Percentiles rank a stretch among this genome's conserved stretches.
These are phyloP conservation scores for Hypolimnas misippus DNA, from an alignment of 2,888 invertebrate species.

Conservation along the genomic window DNA sequence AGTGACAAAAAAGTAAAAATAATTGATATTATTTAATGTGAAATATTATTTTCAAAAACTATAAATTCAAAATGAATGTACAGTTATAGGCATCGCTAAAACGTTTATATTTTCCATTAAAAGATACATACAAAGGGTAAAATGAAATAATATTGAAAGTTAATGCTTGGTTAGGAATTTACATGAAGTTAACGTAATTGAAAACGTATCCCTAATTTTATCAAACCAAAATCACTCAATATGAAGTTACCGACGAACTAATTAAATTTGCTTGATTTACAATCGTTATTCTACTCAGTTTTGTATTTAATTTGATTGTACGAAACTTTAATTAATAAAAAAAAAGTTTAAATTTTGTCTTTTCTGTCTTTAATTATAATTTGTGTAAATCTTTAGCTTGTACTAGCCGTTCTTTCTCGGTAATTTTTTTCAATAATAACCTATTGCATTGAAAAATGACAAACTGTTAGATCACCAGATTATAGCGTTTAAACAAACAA, in stretches of 20 bases:
- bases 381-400: too few species aligned
- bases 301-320: neutral
- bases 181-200: constrained; percentile 2
- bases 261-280: neutral
- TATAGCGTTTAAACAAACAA: too few species aligned
- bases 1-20: too few species aligned
- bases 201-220: constrained; percentile 14
- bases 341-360: too few species aligned
- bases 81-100: neutral
- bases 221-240: constrained; percentile 10
- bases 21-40: too few species aligned
- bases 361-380: too few species aligned
- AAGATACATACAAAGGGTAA: neutral
- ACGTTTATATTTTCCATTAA: neutral
- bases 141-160: constrained; percentile 19
- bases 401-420: too few species aligned
- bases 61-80: too few species aligned
- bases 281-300: neutral
- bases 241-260: neutral
- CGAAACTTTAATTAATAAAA: neutral
- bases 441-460: too few species aligned
- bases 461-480: too few species aligned
- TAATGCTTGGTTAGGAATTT: constrained; percentile 7
- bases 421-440: too few species aligned
- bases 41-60: too few species aligned